phyloP scores from a whole-genome alignment of 1,140 invertebrate genomes.

The Euwallacea similis region DNA sequence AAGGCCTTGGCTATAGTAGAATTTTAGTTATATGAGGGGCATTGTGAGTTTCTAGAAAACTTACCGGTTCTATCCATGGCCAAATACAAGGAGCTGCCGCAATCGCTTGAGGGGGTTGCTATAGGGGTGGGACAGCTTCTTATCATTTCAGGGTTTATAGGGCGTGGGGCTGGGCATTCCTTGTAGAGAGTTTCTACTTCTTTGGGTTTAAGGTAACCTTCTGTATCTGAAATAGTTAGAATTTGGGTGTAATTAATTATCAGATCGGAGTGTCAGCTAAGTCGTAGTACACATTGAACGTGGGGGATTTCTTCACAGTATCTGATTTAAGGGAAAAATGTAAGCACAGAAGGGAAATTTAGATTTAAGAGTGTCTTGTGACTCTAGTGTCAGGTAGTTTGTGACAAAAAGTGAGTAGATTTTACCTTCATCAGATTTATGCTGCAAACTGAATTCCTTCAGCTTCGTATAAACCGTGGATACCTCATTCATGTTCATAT shows the following conservation, averaged over 20 bases:
- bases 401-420: neutral
- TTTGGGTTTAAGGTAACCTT: slow-evolving; percentile 58
- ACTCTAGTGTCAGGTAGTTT: too few species aligned
- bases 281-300: too few species aligned
- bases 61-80: slow-evolving; percentile 38
- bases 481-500: slow-evolving; percentile 78
- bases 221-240: slow-evolving; percentile 45
- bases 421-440: slow-evolving; percentile 55
- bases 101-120: slow-evolving; percentile 30
- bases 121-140: slow-evolving; percentile 20
- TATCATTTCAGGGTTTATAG: slow-evolving; percentile 31
- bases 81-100: slow-evolving; percentile 39
- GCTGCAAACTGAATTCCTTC: slow-evolving; percentile 70
- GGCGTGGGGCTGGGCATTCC: slow-evolving; percentile 44
- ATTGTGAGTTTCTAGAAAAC: neutral
- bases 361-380: too few species aligned
- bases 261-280: neutral
- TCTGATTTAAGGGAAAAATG: too few species aligned
- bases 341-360: too few species aligned
- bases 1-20: slow-evolving; percentile 1
- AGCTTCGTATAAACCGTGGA: slow-evolving; percentile 81
- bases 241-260: neutral
- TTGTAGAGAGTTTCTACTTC: slow-evolving; percentile 44
- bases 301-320: too few species aligned
- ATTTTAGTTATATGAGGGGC: too few species aligned